These are phyloP conservation scores for Archivesica marissinica DNA, from an alignment of 1,140 invertebrate genomes.

Conservation along the genomic window DNA sequence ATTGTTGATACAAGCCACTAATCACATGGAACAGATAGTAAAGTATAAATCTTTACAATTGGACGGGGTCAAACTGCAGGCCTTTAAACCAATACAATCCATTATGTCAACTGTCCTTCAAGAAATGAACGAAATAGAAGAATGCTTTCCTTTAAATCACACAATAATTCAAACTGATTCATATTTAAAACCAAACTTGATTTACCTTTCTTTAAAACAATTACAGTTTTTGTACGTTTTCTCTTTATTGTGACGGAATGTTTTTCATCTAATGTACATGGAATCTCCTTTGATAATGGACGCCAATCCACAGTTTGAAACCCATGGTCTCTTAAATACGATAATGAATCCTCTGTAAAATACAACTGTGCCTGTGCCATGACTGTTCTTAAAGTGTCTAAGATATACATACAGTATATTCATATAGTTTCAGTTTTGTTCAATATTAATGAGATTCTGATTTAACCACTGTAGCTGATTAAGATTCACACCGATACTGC, in stretches of 20 bases:
- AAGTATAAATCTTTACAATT: too few relatives aligned
- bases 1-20: too few relatives aligned
- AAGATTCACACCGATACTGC: background rate
- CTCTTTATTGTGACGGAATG: background rate
- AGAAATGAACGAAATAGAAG: conserved; percentile 35
- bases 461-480: background rate
- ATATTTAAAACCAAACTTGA: background rate
- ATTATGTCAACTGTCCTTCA: conserved; percentile 29
- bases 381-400: too few relatives aligned
- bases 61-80: too few relatives aligned
- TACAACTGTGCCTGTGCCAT: conserved; percentile 51
- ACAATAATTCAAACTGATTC: conserved; percentile 27
- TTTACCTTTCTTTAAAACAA: background rate
- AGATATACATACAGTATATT: too few relatives aligned
- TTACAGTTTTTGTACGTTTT: conserved; percentile 8
- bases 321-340: conserved; percentile 28
- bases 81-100: conserved; percentile 5
- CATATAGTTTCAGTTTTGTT: background rate
- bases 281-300: conserved; percentile 12
- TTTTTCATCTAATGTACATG: conserved; percentile 5
- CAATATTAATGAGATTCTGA: background rate
- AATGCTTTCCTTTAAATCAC: conserved; percentile 58
- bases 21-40: too few relatives aligned
- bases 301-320: conserved; percentile 26
- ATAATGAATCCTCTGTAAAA: conserved; percentile 38